Base-by-base conservation (phyloP, 2,888 invertebrate species). In the Perizoma flavofasciatum region DNA sequence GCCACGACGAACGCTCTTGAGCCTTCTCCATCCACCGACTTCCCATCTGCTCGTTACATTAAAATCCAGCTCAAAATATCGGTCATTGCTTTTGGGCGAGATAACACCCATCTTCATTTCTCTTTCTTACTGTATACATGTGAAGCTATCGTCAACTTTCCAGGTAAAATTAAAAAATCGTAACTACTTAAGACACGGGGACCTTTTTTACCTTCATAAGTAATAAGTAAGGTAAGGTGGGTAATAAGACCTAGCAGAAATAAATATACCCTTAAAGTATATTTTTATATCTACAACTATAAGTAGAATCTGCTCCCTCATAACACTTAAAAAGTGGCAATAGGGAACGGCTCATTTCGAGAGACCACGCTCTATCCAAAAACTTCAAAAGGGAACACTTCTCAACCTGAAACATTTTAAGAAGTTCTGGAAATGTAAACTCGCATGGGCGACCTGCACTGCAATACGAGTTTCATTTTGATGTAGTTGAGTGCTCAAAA, bases 401-500 rank as follows among this genome's bases (percentile, higher is more conserved):
- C 7, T 39, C 39, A 39, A 39, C 39, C 39, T 22, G 39, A 39
- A 39, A 39, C 39, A 7, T 9, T 22, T 22, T 22, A 22, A 22
- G 22, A 22, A 22, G 22, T 22, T 22, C 3, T 3, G 22, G 22
- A 22, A 39, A 39, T 9, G 6, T 6, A 39, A 53, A 43, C 54
- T 47, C 55, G 11, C 35, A 55, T 10, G 41, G 11, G 59, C 45
- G 53, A 49, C 59, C 59, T 49, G 58, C 58, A n/a, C 58, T 39
- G 22, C 4, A 32, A n/a, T 32, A 33, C 35, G 40, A 33, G 55
- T 55, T 56, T 47, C 5, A 40, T 41, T 41, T 4, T 5, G 41
- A 5, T 10, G 10, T 9, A 10, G 3, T 4, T 41, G 9, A 40
- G 5, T 9, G n/a, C 40, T 4, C 9, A 10, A 5, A 9, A 9